phyloP scores from a whole-genome alignment of 2,113 vertebrate species.

The Channa maculata region DNA sequence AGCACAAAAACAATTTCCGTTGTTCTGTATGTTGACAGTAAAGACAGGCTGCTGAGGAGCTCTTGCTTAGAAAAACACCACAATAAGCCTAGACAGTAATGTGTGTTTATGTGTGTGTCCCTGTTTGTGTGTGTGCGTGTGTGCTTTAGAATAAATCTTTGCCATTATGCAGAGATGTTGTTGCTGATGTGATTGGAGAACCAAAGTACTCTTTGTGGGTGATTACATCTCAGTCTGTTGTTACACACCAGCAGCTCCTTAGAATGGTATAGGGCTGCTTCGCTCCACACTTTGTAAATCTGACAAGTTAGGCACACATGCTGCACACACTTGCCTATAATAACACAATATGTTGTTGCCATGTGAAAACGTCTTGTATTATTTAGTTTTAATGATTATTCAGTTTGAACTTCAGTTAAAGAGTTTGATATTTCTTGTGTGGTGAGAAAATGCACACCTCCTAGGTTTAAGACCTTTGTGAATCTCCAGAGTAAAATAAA shows the following conservation, averaged over 20 bases:
- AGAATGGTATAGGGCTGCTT: slow-evolving; percentile 45
- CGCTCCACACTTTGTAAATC: slow-evolving; percentile 66
- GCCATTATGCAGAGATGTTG: slow-evolving; percentile 46
- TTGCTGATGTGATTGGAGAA: slow-evolving; percentile 60
- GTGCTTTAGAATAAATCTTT: slow-evolving; percentile 48
- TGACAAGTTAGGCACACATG: slow-evolving; percentile 53
- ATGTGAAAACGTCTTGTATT: slow-evolving; percentile 24
- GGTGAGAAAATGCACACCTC: slow-evolving; percentile 4
- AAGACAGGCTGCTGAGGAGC: slow-evolving; percentile 30
- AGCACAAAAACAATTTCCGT: slow-evolving; percentile 24
- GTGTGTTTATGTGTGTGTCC: slow-evolving; percentile 36
- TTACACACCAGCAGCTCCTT: slow-evolving; percentile 58
- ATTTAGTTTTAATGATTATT: slow-evolving; percentile 31
- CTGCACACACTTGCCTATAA: slow-evolving; percentile 23
- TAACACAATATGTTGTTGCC: slow-evolving; percentile 41
- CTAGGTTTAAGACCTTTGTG: background rate
- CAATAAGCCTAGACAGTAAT: slow-evolving; percentile 34
- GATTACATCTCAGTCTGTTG: slow-evolving; percentile 69
- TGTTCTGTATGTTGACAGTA: slow-evolving; percentile 8
- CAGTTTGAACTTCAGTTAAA: slow-evolving; percentile 30
- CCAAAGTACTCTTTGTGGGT: slow-evolving; percentile 62
- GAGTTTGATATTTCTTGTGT: slow-evolving; percentile 4
- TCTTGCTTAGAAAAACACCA: slow-evolving; percentile 27
- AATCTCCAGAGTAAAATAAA: slow-evolving; percentile 19
- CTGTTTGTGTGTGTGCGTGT: slow-evolving; percentile 33